Conservation (phyloP, 2,888 invertebrate species). For the Agriopis leucophaearia region DNA sequence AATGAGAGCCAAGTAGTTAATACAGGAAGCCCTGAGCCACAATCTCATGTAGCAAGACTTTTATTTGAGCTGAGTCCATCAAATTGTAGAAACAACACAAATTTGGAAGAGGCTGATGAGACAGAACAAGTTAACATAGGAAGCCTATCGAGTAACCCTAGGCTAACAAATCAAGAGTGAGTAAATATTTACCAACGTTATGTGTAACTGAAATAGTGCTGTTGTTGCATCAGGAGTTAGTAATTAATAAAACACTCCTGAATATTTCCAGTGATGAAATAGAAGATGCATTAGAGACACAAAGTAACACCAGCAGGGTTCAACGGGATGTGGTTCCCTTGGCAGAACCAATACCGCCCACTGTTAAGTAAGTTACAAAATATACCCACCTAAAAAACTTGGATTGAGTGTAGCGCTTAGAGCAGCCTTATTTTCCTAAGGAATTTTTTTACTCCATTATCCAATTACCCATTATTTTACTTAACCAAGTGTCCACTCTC, state of each 20-base stretch:
- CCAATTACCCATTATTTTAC: no score
- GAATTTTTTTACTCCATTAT: no score
- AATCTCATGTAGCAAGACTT: not conserved
- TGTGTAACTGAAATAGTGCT: not conserved
- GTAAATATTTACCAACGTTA: not conserved
- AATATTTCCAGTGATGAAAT: slow-evolving; percentile 15
- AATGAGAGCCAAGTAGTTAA: not conserved
- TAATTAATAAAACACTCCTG: not conserved
- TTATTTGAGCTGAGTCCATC: not conserved
- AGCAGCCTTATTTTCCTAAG: no score
- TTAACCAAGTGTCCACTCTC: no score
- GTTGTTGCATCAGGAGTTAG: not conserved
- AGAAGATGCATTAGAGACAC: slow-evolving; percentile 15
- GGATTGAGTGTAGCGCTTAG: no score
- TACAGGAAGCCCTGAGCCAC: not conserved
- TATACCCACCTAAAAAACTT: not conserved
- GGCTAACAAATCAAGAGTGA: not conserved
- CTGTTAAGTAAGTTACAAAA: slow-evolving; percentile 21
- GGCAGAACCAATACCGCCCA: slow-evolving; percentile 24
- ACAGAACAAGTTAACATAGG: not conserved
- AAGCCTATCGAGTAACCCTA: not conserved
- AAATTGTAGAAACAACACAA: not conserved
- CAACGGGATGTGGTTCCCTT: not conserved
- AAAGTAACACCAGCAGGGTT: slow-evolving; percentile 6
- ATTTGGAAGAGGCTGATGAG: not conserved